Evolutionary conservation across 2,113 vertebrate genomes (phyloP).

Genomic region (Dicentrarchus labrax): DNA sequence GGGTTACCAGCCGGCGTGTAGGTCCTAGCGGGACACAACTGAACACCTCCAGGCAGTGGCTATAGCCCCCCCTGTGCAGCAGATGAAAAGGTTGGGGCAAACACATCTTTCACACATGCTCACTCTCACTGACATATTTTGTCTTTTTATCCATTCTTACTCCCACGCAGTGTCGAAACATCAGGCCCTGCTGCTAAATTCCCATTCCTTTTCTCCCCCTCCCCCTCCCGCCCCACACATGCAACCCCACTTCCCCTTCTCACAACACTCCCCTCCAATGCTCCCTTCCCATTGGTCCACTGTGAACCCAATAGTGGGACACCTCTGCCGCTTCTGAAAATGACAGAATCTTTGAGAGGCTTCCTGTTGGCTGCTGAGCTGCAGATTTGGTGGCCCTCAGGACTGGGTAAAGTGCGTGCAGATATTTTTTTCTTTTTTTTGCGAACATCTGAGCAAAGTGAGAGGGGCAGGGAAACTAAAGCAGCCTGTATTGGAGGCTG

Average conservation of each 20-base stretch:
- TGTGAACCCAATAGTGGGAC: slow-evolving; percentile 67
- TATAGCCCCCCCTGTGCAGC: slow-evolving; percentile 91
- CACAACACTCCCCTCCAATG: slow-evolving; percentile 72
- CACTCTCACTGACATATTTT: slow-evolving; percentile 80
- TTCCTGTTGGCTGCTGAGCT: slow-evolving; percentile 59
- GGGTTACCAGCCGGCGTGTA: slow-evolving; percentile 90
- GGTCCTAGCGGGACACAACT: slow-evolving; percentile 88
- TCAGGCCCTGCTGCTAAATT: slow-evolving; percentile 66
- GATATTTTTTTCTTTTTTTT: slow-evolving; percentile 19
- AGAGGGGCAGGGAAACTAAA: slow-evolving; percentile 17
- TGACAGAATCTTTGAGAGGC: slow-evolving; percentile 52
- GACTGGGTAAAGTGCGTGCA: slow-evolving; percentile 21
- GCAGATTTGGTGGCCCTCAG: slow-evolving; percentile 29
- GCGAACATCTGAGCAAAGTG: slow-evolving; percentile 28
- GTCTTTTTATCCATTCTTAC: slow-evolving; percentile 62
- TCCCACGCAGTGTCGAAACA: slow-evolving; percentile 77
- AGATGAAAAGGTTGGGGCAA: slow-evolving; percentile 92
- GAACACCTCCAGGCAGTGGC: slow-evolving; percentile 91
- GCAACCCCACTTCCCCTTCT: slow-evolving; percentile 54
- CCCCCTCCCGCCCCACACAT: neutral
- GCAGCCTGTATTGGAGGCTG: neutral
- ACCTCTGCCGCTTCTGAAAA: slow-evolving; percentile 61
- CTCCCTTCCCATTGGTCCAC: slow-evolving; percentile 75
- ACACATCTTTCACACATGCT: slow-evolving; percentile 88
- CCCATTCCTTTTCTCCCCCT: slow-evolving; percentile 24